Evolutionary conservation across 2,888 invertebrate species (phyloP).

Genomic region (Ditylenchus weischeri): DNA sequence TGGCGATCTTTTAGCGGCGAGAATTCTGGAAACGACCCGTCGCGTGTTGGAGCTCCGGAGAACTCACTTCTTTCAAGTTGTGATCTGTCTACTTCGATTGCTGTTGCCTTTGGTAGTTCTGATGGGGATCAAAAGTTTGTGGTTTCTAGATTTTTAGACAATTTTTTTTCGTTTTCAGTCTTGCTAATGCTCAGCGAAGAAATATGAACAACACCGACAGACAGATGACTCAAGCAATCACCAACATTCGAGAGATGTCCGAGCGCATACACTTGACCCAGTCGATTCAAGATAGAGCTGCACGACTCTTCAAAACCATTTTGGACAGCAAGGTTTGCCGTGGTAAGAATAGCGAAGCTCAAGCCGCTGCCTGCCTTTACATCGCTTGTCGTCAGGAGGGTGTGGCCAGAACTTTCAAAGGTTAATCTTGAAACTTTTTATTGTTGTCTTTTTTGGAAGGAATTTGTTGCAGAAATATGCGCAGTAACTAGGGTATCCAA

Average conservation of each 20-base stretch:
- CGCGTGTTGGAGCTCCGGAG: conserved; percentile 98
- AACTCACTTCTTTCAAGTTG: conserved; percentile 91
- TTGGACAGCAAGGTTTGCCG: conserved; percentile 55
- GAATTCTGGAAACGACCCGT: conserved; percentile 90
- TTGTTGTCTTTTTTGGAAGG: not conserved
- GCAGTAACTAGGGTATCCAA: conserved; percentile 92
- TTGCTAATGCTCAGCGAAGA: conserved; percentile 57
- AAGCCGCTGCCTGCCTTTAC: conserved; percentile 95
- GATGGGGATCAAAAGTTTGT: conserved; percentile 42
- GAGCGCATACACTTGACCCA: conserved; percentile 93
- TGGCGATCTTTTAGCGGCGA: conserved; percentile 99
- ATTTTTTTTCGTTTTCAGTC: conserved; percentile 31
- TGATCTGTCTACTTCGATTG: conserved; percentile 93
- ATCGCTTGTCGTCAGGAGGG: conserved; percentile 98
- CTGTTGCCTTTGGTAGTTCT: conserved; percentile 52
- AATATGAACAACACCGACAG: conserved; percentile 84
- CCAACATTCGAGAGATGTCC: conserved; percentile 95
- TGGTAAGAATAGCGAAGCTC: conserved; percentile 89
- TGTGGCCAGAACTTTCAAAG: conserved; percentile 89
- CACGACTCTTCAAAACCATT: conserved; percentile 89
- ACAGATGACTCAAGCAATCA: conserved; percentile 88
- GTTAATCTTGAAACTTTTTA: conserved; percentile 27
- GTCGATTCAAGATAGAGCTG: conserved; percentile 93
- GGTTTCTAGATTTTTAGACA: conserved; percentile 40
- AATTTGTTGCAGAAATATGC: conserved; percentile 75